Evolutionary conservation across 2,888 invertebrate species (phyloP).

Genomic region (Dinocampus coccinellae): DNA sequence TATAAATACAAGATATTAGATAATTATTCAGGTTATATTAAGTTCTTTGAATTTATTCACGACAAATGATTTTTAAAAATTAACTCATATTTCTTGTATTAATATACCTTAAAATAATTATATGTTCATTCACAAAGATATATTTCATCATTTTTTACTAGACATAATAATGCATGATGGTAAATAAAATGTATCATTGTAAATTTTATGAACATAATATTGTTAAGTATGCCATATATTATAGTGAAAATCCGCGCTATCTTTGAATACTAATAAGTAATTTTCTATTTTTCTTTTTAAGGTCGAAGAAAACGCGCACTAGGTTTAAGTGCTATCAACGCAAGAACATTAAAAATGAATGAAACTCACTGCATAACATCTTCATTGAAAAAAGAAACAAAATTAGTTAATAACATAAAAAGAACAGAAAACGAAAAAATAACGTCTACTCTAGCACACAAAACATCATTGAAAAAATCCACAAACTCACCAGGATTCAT

Average conservation of each 20-base stretch:
- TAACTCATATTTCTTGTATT: too few species aligned
- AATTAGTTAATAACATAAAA: conserved; percentile 27
- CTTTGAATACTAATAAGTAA: conserved; percentile 20
- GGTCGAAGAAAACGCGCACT: conserved; percentile 46
- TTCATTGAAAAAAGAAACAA: conserved; percentile 43
- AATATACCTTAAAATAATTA: not conserved
- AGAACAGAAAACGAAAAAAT: not conserved
- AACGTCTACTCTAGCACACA: not conserved
- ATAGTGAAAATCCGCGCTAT: conserved; percentile 18
- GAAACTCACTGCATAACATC: conserved; percentile 34
- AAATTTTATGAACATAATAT: not conserved
- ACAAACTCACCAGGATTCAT: conserved; percentile 41
- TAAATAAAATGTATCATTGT: conserved; percentile 5
- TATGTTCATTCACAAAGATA: not conserved
- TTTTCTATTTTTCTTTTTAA: conserved; percentile 21
- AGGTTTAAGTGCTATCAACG: conserved; percentile 30
- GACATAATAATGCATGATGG: not conserved
- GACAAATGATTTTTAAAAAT: too few species aligned
- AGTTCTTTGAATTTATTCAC: too few species aligned
- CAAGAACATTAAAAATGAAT: conserved; percentile 33
- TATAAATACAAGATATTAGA: too few species aligned
- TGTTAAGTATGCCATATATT: conserved; percentile 20
- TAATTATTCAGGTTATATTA: too few species aligned
- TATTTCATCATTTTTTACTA: not conserved
- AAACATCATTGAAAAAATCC: not conserved